These are phyloP conservation scores for Salvelinus fontinalis DNA, from an alignment of 2,113 vertebrate genomes.

Conservation along the genomic window DNA sequence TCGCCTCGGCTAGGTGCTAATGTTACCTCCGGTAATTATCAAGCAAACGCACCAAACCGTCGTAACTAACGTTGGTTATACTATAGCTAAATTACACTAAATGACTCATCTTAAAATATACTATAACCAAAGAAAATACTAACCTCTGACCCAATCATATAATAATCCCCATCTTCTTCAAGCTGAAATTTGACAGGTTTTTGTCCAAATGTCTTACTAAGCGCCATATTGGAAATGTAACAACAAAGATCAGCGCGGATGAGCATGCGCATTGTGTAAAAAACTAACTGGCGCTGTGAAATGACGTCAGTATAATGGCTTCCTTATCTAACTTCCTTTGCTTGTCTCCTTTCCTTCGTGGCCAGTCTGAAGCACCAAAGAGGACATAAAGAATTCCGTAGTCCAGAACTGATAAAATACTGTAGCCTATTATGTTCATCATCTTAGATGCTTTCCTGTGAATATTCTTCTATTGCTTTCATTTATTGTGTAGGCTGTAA, in stretches of 20 bases:
- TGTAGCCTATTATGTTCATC: too few species aligned
- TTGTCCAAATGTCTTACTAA: slow-evolving; percentile 93
- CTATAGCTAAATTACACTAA: not conserved
- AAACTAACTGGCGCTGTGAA: slow-evolving; percentile 2
- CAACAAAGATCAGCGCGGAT: slow-evolving; percentile 55
- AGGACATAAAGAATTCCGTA: too few species aligned
- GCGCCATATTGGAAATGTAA: slow-evolving; percentile 85
- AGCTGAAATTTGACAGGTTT: slow-evolving; percentile 95
- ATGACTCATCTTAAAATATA: not conserved
- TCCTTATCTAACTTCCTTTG: not conserved
- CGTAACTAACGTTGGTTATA: not conserved
- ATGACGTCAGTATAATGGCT: slow-evolving; percentile 29
- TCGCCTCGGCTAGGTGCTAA: too few species aligned
- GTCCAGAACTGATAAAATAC: too few species aligned
- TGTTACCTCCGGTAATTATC: not conserved
- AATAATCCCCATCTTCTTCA: slow-evolving; percentile 91
- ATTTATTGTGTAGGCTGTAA: too few species aligned
- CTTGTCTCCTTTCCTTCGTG: not conserved
- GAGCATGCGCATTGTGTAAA: slow-evolving; percentile 55
- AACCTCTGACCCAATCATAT: slow-evolving; percentile 94
- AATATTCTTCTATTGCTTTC: too few species aligned
- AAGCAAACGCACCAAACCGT: not conserved
- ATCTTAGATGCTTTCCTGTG: too few species aligned
- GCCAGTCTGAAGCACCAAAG: too few species aligned
- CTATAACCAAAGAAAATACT: slow-evolving; percentile 5